A percentile compares a stretch with the other conserved stretches of the same genome.
Conservation (phyloP, 2,113 vertebrate species). For the Lonchura striata region DNA sequence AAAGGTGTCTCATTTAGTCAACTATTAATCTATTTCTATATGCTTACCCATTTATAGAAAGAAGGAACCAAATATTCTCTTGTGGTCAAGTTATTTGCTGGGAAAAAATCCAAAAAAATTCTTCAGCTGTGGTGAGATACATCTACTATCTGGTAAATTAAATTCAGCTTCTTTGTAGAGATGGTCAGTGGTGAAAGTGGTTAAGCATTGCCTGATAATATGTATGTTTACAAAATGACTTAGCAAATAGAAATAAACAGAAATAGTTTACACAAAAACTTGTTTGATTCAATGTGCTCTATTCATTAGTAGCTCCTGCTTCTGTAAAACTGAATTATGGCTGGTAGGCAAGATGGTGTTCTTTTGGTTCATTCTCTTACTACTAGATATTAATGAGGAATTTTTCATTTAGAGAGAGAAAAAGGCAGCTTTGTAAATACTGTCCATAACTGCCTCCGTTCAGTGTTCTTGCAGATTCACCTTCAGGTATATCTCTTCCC, state of each 20-base stretch:
- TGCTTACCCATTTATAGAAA: background rate
- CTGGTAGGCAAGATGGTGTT: background rate
- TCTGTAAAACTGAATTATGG: background rate
- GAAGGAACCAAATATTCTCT: background rate
- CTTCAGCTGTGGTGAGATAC: background rate
- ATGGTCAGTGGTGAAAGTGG: background rate
- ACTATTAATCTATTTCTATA: background rate
- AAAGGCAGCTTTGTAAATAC: background rate
- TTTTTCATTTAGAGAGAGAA: background rate
- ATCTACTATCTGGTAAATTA: background rate
- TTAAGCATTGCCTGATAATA: background rate
- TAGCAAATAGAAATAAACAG: background rate
- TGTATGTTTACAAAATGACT: background rate
- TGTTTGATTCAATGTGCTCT: background rate
- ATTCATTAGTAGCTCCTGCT: background rate
- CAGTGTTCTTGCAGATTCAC: background rate
- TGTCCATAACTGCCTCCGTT: background rate
- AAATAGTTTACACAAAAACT: background rate
- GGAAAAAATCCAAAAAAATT: background rate
- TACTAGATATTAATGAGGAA: background rate
- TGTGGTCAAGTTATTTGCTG: background rate
- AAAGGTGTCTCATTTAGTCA: background rate
- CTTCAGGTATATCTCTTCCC: background rate
- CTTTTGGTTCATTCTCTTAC: background rate
- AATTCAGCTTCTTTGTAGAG: background rate